A percentile compares a stretch with the other conserved stretches of the same genome.
Conservation (phyloP, 2,113 vertebrate genomes). For the Argyrosomus japonicus region DNA sequence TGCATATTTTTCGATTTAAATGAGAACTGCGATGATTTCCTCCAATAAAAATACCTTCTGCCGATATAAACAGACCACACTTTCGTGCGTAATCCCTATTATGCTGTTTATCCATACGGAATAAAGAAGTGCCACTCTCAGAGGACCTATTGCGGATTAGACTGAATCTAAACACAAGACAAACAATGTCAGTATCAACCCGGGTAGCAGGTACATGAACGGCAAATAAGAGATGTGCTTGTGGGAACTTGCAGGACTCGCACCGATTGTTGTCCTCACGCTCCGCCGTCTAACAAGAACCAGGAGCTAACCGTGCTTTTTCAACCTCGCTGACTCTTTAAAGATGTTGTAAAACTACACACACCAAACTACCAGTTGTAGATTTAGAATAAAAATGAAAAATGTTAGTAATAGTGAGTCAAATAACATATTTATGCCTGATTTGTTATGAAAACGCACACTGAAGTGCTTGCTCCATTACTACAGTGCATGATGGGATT, state of each 20-base stretch:
- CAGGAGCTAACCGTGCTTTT: background rate
- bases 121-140: constrained; percentile 50
- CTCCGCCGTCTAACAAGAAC: background rate
- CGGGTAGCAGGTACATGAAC: background rate
- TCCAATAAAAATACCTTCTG: background rate
- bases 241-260: constrained; percentile 54
- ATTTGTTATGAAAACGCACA: constrained; percentile 31
- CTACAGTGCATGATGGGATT: constrained; percentile 33
- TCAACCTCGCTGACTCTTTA: background rate
- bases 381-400: too few relatives aligned
- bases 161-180: background rate
- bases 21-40: background rate
- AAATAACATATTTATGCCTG: background rate
- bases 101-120: constrained; percentile 47
- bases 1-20: background rate
- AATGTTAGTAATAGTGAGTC: background rate
- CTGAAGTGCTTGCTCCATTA: constrained; percentile 19
- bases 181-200: constrained; percentile 4
- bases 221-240: constrained; percentile 18
- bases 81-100: constrained; percentile 63
- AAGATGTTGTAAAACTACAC: constrained; percentile 13
- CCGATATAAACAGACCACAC: constrained; percentile 14
- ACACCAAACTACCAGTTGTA: background rate
- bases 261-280: constrained; percentile 1
- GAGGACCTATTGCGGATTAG: constrained; percentile 8